Conservation (phyloP, 2,797 vertebrate species). For the Dallia pectoralis region DNA sequence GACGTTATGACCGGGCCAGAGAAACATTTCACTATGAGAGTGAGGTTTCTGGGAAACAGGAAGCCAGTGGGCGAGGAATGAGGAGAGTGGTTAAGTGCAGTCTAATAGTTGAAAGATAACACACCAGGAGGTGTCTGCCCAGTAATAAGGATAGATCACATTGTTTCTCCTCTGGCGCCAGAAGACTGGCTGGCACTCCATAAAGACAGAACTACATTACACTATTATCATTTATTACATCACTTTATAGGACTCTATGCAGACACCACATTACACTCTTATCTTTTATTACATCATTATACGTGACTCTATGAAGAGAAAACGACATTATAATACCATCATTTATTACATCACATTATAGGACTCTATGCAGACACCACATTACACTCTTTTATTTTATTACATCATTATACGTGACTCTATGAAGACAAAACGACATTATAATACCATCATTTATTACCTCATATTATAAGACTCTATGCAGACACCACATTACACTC, state of each 20-base stretch:
- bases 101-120: slow-evolving; percentile 52
- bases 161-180: slow-evolving; percentile 31
- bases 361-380: neutral
- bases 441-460: slow-evolving; percentile 1
- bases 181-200: slow-evolving; percentile 23
- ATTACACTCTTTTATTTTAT: no score
- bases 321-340: slow-evolving; percentile 19
- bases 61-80: slow-evolving; percentile 9
- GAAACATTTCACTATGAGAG: slow-evolving; percentile 1
- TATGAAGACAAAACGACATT: slow-evolving; percentile 25
- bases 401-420: neutral
- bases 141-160: slow-evolving; percentile 44
- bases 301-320: slow-evolving; percentile 4
- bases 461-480: no score
- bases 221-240: neutral
- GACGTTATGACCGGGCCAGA: neutral
- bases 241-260: no score
- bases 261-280: neutral
- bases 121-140: slow-evolving; percentile 28
- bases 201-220: slow-evolving; percentile 29
- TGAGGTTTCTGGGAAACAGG: slow-evolving; percentile 6
- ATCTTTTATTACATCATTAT: no score
- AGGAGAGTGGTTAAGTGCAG: slow-evolving; percentile 30
- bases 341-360: neutral
- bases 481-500: neutral